These are phyloP conservation scores for Calliopum simillimum DNA, from an alignment of 2,888 invertebrate genomes.

Conservation along the genomic window DNA sequence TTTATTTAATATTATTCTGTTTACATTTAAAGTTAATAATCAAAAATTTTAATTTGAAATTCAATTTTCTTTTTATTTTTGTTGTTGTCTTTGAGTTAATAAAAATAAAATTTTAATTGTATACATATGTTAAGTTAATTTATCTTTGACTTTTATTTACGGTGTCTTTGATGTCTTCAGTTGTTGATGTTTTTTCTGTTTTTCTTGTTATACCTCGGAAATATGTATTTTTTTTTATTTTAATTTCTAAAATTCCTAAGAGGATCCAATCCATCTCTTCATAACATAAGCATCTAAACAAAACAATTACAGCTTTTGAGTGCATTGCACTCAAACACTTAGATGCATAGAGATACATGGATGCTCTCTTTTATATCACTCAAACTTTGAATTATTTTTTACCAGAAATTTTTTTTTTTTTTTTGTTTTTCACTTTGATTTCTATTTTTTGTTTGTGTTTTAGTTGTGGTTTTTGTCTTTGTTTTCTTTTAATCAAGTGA, in stretches of 20 bases:
- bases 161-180: too few species aligned
- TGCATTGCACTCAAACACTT: constrained; percentile 12
- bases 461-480: constrained; percentile 3
- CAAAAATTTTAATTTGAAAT: background rate
- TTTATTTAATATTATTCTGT: too few species aligned
- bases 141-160: background rate
- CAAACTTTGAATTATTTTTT: constrained; percentile 10
- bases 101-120: constrained; percentile 12
- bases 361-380: background rate
- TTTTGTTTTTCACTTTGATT: constrained; percentile 6
- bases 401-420: background rate
- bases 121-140: background rate
- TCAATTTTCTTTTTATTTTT: background rate
- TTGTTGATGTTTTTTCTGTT: too few species aligned
- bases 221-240: too few species aligned
- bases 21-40: background rate
- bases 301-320: background rate
- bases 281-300: too few species aligned
- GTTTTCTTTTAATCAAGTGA: background rate
- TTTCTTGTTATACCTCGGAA: too few species aligned
- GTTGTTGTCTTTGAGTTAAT: constrained; percentile 6
- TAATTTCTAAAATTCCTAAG: too few species aligned
- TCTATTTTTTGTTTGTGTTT: background rate
- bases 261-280: too few species aligned
- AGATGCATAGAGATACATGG: too few species aligned